Conservation (phyloP, 1,140 invertebrate genomes). For the Belonocnema kinseyi region DNA sequence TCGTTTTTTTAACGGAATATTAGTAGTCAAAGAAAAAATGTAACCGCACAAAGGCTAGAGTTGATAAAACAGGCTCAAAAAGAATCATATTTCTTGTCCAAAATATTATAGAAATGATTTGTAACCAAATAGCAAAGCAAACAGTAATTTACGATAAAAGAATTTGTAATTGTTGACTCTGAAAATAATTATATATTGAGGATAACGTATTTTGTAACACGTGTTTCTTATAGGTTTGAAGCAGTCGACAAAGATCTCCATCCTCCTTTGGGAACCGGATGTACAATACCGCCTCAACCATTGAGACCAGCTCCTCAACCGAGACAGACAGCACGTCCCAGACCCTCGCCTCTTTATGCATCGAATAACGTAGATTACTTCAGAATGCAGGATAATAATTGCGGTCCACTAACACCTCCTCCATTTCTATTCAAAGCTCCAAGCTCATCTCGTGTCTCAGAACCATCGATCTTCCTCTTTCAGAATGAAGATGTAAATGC, state of each 20-base stretch:
- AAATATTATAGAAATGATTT: too few relatives aligned
- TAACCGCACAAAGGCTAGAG: too few relatives aligned
- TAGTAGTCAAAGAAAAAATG: too few relatives aligned
- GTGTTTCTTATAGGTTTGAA: constrained; percentile 64
- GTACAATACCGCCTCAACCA: constrained; percentile 76
- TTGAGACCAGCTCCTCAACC: constrained; percentile 75
- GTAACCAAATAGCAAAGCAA: constrained; percentile 20
- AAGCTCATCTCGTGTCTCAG: constrained; percentile 42
- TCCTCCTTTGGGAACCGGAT: constrained; percentile 61
- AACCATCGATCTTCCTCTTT: constrained; percentile 59
- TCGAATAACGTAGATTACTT: constrained; percentile 62
- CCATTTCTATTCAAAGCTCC: constrained; percentile 53
- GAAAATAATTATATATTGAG: too few relatives aligned
- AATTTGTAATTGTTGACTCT: not conserved
- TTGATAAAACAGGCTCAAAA: too few relatives aligned
- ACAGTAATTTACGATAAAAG: constrained; percentile 1
- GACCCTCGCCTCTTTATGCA: constrained; percentile 68
- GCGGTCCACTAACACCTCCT: constrained; percentile 64
- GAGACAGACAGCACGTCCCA: constrained; percentile 64
- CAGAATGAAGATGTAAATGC: constrained; percentile 50
- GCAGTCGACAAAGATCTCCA: constrained; percentile 70
- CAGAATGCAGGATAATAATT: constrained; percentile 61
- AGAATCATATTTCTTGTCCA: too few relatives aligned
- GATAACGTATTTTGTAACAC: too few relatives aligned
- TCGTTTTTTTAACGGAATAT: too few relatives aligned